These are phyloP conservation scores for Macrotus californicus DNA, from an alignment of 2,113 vertebrate species.

Conservation along the genomic window DNA sequence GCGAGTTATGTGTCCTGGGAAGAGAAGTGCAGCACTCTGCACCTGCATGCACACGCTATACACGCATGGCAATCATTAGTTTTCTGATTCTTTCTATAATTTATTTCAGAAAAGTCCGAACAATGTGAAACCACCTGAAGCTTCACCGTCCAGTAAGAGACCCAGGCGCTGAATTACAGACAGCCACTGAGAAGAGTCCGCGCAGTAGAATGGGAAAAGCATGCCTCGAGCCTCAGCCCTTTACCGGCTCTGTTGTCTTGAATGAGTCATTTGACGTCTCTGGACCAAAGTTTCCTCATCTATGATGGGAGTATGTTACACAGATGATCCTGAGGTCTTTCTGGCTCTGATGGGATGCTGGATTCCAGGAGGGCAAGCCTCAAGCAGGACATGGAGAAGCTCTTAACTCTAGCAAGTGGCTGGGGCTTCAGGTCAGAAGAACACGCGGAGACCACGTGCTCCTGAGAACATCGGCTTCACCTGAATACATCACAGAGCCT, in stretches of 20 bases:
- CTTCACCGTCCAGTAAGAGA: not conserved
- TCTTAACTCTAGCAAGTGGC: not conserved
- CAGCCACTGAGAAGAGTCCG: not conserved
- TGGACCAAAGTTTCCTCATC: not conserved
- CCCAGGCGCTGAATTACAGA: fast-evolving
- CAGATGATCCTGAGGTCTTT: not conserved
- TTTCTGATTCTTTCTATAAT: not conserved
- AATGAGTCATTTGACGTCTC: not conserved
- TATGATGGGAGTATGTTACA: not conserved
- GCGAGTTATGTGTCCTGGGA: not conserved
- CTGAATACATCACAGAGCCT: fast-evolving
- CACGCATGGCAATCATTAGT: not conserved
- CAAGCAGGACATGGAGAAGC: not conserved
- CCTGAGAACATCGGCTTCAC: not conserved
- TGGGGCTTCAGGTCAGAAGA: not conserved
- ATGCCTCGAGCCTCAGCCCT: not conserved
- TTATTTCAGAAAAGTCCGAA: not conserved
- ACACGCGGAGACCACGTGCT: not conserved
- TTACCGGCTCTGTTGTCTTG: too few relatives aligned
- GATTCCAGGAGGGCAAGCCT: not conserved
- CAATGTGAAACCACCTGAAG: not conserved
- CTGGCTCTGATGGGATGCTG: not conserved
- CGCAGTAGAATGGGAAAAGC: fast-evolving
- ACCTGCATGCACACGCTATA: not conserved
- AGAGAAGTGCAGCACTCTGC: not conserved